Base-by-base conservation (phyloP, 2,888 invertebrate genomes). In the Hydriomena furcata region DNA sequence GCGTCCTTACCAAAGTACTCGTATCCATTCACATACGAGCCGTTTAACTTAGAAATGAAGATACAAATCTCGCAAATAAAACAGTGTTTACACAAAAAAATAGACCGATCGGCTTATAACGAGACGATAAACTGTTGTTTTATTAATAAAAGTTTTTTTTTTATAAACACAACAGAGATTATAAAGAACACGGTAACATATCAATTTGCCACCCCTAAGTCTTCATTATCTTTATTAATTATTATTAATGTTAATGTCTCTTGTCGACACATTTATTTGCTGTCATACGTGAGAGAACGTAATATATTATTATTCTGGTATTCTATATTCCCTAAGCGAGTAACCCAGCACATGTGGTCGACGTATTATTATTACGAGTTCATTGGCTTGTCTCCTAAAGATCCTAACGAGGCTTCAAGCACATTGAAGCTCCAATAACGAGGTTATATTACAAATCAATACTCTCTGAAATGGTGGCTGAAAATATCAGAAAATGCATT, bases 401-500 rank as follows among this genome's bases (percentile, higher is more conserved):
- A 21, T 42, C 46, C 36, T 51, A 45, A 51, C 51, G 51, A 52
- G 41, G 32, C 37, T 35, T 31, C 35, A 23, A 47, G 35, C 12
- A 27, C 40, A 41, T 37, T 21, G 25, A 25, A 37, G 42, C 31
- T 47, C 12, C 46, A 36, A 42, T 52, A 52, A 42, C 45, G 41
- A 32, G 41, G 12, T 37, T 46, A 32, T 46, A 52, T 36, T 28
- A 41, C 41, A 36, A 35, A 42, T 36, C 42, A 32, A 52, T 52
- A 32, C 42, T 37, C 17, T 45, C 32, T 36, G 27, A 27, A 52
- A 52, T 42, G 35, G 20, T 32, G 31, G 21, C 44, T 46, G 51
- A 41, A 46, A 54, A 46, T 49, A 45, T 50, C 38, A 38, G 25
- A 37, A 50, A 54, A 42, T 50, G 46, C 45, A 49, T 42, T 50